phyloP scores from a whole-genome alignment of 1,140 invertebrate species.

The Liolophura sinensis region DNA sequence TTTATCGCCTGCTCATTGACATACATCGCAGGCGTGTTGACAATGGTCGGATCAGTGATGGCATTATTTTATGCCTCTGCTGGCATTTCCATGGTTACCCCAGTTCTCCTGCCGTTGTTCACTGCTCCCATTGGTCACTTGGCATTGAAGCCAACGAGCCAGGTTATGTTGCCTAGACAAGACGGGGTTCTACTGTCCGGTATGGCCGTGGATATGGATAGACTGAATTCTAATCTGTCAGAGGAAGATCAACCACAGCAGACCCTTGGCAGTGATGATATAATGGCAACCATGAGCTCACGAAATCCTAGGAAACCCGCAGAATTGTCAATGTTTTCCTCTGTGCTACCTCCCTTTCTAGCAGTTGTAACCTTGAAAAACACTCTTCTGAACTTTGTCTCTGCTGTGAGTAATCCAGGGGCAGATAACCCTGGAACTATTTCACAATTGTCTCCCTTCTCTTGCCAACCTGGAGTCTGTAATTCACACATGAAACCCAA shows the following conservation, averaged over 20 bases:
- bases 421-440: too few relatives aligned
- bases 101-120: neutral
- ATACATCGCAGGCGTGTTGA: slow-evolving; percentile 73
- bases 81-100: slow-evolving; percentile 16
- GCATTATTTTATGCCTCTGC: slow-evolving; percentile 27
- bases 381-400: slow-evolving; percentile 16
- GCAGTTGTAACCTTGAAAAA: slow-evolving; percentile 22
- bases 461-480: too few relatives aligned
- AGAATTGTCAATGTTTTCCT: neutral
- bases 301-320: slow-evolving; percentile 3
- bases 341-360: slow-evolving; percentile 15
- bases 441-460: too few relatives aligned
- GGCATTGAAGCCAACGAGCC: neutral
- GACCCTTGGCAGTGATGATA: slow-evolving; percentile 4
- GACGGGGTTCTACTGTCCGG: neutral
- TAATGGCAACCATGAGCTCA: neutral
- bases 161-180: neutral
- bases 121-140: neutral
- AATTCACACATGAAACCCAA: too few relatives aligned
- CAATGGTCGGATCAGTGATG: slow-evolving; percentile 64
- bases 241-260: neutral
- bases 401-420: slow-evolving; percentile 3
- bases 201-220: neutral
- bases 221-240: neutral
- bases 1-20: slow-evolving; percentile 70